These are phyloP conservation scores for Fabriciana adippe DNA, from an alignment of 2,888 invertebrate genomes.

Conservation along the genomic window DNA sequence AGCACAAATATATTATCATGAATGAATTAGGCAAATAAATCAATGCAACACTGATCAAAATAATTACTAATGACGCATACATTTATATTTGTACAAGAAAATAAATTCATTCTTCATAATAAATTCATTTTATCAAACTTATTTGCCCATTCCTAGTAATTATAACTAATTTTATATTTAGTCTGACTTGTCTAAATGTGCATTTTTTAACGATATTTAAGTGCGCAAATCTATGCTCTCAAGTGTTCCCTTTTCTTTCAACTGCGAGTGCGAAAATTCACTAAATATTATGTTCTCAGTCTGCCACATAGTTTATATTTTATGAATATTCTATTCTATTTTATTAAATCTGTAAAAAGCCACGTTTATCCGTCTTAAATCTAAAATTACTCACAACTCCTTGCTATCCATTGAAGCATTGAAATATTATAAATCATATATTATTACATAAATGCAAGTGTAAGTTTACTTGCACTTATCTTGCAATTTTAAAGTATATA, in stretches of 20 bases:
- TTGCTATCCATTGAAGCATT: slow-evolving; percentile 77
- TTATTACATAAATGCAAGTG: slow-evolving; percentile 20
- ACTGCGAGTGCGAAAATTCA: slow-evolving; percentile 40
- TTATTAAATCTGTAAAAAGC: slow-evolving; percentile 35
- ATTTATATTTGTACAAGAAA: no score
- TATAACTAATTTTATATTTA: slow-evolving; percentile 28
- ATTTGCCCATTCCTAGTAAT: slow-evolving; percentile 35
- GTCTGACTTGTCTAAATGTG: slow-evolving; percentile 35
- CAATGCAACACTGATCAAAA: neutral
- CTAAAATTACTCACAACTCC: slow-evolving; percentile 76
- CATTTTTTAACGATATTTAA: slow-evolving; percentile 33
- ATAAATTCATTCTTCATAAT: no score
- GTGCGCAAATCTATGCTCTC: slow-evolving; percentile 40
- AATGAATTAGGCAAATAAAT: slow-evolving; percentile 38
- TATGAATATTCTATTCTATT: slow-evolving; percentile 33
- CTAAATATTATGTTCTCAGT: slow-evolving; percentile 27
- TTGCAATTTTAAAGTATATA: neutral
- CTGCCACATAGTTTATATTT: slow-evolving; percentile 4
- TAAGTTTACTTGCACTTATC: neutral
- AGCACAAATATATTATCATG: slow-evolving; percentile 34
- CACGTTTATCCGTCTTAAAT: slow-evolving; percentile 34
- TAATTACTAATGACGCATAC: neutral
- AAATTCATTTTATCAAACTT: neutral
- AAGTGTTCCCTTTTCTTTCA: slow-evolving; percentile 34
- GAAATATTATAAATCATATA: slow-evolving; percentile 48